These are phyloP conservation scores for Neopipo cinnamomea DNA, from an alignment of 2,113 vertebrate species.

Conservation along the genomic window DNA sequence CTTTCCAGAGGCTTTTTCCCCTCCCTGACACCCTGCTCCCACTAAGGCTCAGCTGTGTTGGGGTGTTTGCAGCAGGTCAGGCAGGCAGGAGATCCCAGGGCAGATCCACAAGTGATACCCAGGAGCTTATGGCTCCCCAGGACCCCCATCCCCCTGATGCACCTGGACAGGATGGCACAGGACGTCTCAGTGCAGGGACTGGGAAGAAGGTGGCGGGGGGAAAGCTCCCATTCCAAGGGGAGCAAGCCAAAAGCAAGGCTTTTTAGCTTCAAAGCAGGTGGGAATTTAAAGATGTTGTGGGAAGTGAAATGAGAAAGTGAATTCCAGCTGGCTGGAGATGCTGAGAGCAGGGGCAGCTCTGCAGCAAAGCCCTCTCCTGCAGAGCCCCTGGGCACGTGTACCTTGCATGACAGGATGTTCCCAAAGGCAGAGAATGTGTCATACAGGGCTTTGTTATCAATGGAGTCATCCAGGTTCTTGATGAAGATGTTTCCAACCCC, in stretches of 20 bases:
- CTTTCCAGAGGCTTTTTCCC: not conserved
- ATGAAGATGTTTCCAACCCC: constrained; percentile 97
- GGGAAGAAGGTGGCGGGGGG: not conserved
- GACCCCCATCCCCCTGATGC: not conserved
- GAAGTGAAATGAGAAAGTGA: not conserved
- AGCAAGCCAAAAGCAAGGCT: not conserved
- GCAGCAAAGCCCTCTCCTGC: not conserved
- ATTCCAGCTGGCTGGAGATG: not conserved
- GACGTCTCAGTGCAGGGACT: not conserved
- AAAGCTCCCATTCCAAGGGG: not conserved
- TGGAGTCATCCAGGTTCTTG: constrained; percentile 97
- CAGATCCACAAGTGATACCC: not conserved
- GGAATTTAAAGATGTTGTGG: not conserved
- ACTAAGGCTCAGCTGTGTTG: fast-evolving
- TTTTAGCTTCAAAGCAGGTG: not conserved
- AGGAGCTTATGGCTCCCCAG: not conserved
- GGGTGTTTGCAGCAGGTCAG: not conserved
- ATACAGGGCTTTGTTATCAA: constrained; percentile 96
- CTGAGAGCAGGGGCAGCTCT: not conserved
- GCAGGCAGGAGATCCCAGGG: not conserved
- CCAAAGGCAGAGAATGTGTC: constrained; percentile 97
- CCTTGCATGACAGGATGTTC: constrained; percentile 98
- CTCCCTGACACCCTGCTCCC: not conserved
- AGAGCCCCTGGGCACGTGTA: not conserved
- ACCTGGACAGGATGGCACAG: not conserved